These are phyloP conservation scores for Alcis repandata DNA, from an alignment of 2,888 invertebrate species.

Conservation along the genomic window DNA sequence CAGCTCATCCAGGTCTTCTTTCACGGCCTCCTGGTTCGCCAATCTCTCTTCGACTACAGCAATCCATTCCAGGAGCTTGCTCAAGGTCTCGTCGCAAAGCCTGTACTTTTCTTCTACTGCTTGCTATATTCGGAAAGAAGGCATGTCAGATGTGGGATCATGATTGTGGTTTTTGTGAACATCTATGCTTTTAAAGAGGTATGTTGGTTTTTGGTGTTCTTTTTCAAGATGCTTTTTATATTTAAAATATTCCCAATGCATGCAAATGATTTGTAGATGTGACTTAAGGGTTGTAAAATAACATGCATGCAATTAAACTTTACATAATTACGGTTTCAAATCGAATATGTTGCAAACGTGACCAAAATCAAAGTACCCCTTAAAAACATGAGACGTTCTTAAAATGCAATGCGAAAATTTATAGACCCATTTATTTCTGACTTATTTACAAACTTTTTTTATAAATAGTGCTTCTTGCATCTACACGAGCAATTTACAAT, in stretches of 20 bases:
- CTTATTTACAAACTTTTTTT: slow-evolving; percentile 29
- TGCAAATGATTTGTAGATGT: slow-evolving; percentile 2
- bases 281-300: slow-evolving; percentile 6
- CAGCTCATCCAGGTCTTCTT: slow-evolving; percentile 94
- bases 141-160: slow-evolving; percentile 21
- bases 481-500: slow-evolving; percentile 59
- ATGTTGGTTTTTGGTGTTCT: neutral
- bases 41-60: slow-evolving; percentile 93
- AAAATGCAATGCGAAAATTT: slow-evolving; percentile 17
- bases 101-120: slow-evolving; percentile 98
- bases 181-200: slow-evolving; percentile 11
- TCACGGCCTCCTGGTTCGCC: slow-evolving; percentile 94
- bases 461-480: slow-evolving; percentile 40
- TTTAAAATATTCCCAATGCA: neutral
- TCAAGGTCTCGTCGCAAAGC: slow-evolving; percentile 94
- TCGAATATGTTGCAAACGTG: neutral
- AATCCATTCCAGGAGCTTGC: slow-evolving; percentile 95
- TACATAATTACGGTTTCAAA: neutral
- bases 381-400: slow-evolving; percentile 16
- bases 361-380: slow-evolving; percentile 8
- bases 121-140: slow-evolving; percentile 89
- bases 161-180: slow-evolving; percentile 20
- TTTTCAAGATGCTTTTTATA: neutral
- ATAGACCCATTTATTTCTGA: slow-evolving; percentile 13
- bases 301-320: neutral